Conservation (phyloP, 2,888 invertebrate species). For the Pegoplata infirma region DNA sequence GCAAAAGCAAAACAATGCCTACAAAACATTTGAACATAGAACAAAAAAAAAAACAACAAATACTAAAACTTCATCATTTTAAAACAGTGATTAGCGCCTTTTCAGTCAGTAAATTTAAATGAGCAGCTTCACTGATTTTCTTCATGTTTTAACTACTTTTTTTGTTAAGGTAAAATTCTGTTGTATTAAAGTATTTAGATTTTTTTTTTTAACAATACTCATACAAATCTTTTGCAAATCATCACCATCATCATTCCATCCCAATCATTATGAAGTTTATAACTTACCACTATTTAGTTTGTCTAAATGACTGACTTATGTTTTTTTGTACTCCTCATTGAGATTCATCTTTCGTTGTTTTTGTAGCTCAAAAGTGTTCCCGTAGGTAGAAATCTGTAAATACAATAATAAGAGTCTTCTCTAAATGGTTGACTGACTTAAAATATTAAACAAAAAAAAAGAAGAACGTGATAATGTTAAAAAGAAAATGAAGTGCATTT, state of each 20-base stretch:
- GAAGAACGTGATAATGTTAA: constrained; percentile 37
- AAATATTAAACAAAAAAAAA: constrained; percentile 36
- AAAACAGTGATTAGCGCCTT: constrained; percentile 67
- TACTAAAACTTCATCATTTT: constrained; percentile 26
- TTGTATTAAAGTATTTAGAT: neutral
- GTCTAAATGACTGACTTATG: constrained; percentile 45
- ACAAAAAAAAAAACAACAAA: constrained; percentile 1
- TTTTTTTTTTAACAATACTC: neutral
- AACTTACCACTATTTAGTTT: constrained; percentile 48
- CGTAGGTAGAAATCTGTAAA: constrained; percentile 17
- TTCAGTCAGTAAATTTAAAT: constrained; percentile 41
- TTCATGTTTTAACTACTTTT: constrained; percentile 15
- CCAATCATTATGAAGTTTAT: constrained; percentile 40
- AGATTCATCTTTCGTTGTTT: constrained; percentile 14
- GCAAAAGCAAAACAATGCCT: neutral
- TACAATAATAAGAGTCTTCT: constrained; percentile 3
- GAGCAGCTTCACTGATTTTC: constrained; percentile 26
- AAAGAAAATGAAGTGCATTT: constrained; percentile 50
- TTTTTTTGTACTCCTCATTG: constrained; percentile 27
- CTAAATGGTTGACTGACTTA: constrained; percentile 48
- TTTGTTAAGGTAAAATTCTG: neutral
- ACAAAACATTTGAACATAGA: neutral
- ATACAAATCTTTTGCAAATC: constrained; percentile 19
- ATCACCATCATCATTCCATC: constrained; percentile 10
- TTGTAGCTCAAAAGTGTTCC: constrained; percentile 26